Evolutionary conservation across 2,797 vertebrate genomes (phyloP), one percentile per base, ranked within the genome.

Genomic region (Chromobotia macracanthus): DNA sequence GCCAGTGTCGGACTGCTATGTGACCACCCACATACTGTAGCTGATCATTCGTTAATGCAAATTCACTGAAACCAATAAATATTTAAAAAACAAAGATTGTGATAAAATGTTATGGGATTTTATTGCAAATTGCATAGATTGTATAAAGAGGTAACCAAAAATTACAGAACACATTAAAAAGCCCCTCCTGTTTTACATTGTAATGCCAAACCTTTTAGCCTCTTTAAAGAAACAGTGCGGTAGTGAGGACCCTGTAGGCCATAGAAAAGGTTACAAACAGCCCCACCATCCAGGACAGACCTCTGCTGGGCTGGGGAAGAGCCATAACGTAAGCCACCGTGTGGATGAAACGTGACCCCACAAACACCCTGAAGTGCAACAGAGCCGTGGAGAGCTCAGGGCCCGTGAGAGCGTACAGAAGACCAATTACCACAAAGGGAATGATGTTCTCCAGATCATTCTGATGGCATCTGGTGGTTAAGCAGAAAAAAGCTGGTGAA

Each of bases 371-470:
- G 92, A 95, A 99, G 84, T 97, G 95, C 76, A 96, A 86, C 81
- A 97, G 71, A 53, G 97, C 96, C 0, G 83, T 63, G 18, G 89
- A 90, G 7, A 94, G 92, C 0, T 94, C 88, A 0, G 96, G 95
- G 8, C 89, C 91, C 0, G 93, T 95, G 80, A 99, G 84, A 3
- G 93, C 73, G 0, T 97, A 99, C 38, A 99, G 86, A 13, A 99
- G 90, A 2, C 96, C 96, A 0, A 98, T 76, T 21, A 94, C 80
- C n/a, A 97, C 51, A 23, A 97, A 99, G 0, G 97, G 97, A 50
- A 98, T 13, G 0, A 98, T 89, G 55, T 95, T 99, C 87, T 99
- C 97, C 83, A 99, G 83, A 87, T 99, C 97, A 7, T 99, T 99
- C 88, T 89, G 93, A 86, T 99, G 97, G 82, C 92, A 93, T 82